phyloP scores from a whole-genome alignment of 2,888 invertebrate species.

The Myopa tessellatipennis region DNA sequence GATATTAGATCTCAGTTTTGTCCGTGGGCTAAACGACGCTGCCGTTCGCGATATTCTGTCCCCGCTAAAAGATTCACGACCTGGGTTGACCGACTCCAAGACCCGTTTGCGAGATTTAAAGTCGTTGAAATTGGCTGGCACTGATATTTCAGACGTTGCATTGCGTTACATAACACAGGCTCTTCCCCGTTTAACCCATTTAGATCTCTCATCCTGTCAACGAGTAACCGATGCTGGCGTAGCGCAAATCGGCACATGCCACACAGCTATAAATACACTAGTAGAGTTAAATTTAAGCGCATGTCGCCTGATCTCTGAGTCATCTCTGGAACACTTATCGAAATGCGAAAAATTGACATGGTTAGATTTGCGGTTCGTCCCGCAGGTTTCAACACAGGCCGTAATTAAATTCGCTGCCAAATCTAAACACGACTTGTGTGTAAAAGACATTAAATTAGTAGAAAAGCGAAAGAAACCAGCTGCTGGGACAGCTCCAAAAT shows the following conservation, averaged over 20 bases:
- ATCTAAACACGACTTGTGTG: constrained; percentile 82
- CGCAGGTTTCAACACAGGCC: constrained; percentile 83
- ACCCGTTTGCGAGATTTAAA: constrained; percentile 82
- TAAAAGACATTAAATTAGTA: constrained; percentile 82
- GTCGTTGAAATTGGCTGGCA: constrained; percentile 83
- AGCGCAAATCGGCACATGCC: constrained; percentile 83
- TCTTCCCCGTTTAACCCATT: constrained; percentile 77
- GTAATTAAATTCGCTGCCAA: constrained; percentile 86
- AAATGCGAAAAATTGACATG: constrained; percentile 79
- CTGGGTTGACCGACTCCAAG: constrained; percentile 79
- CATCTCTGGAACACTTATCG: constrained; percentile 82
- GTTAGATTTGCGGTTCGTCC: constrained; percentile 83
- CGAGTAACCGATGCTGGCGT: constrained; percentile 91
- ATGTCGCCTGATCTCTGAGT: constrained; percentile 84
- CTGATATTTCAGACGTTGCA: constrained; percentile 87
- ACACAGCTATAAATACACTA: constrained; percentile 75
- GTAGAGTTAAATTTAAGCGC: constrained; percentile 83
- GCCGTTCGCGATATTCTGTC: constrained; percentile 87
- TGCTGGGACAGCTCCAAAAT: constrained; percentile 49
- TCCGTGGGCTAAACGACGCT: constrained; percentile 85
- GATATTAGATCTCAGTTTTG: constrained; percentile 86
- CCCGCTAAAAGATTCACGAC: constrained; percentile 86
- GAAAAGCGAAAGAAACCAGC: constrained; percentile 60
- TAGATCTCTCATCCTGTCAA: constrained; percentile 88
- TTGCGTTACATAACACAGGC: constrained; percentile 79